Evolutionary conservation across 2,888 invertebrate genomes (phyloP), one percentile per base, ranked within the genome.

Genomic region (Epirrhoe tristata): DNA sequence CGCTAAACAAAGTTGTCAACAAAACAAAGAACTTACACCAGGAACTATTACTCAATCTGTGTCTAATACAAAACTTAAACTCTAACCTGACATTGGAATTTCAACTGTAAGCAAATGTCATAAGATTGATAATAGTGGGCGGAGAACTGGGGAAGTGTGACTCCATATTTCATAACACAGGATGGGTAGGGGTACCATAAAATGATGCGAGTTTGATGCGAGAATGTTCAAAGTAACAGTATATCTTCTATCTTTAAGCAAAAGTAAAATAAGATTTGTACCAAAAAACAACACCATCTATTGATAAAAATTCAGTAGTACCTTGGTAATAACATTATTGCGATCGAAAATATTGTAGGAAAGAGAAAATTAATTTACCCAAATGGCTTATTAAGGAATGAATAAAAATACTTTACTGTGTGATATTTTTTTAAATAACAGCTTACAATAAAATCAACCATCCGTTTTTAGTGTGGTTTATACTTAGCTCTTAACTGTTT

Each of bases 1-100:
- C 58, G 32, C 62, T 56, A 61, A 72, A 70, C 69, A 70, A 72
- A 70, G 72, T 70, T 69, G 66, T 69, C 66, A 64, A 62, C 69
- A 70, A 69, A 67, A 65, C 69, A 66, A 51, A 46, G 36, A 71
- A 69, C 58, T 62, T 57, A 58, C 48, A 58, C 53, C 5, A 43
- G 39, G 4, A 4, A 43, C 39, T 43, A 43, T 43, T 12, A 43
- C 12, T 12, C 12, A 43, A 43, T 43, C 39, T 43, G 39, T 43
- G 39, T 43, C 39, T 55, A 46, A 55, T 54, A 50, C 58, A 5
- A 66, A 66, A 39, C 53, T 62, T 17, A 16, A 54, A 32, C 16
- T 36, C 10, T 8, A 14, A 34, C n/a, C n/a, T 54, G 57, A 24
- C 31, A 48, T 3, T 8, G 53, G 14, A 64, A 67, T 51, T 14